Percentiles rank a stretch among this genome's conserved stretches.
Conservation (phyloP, 2,797 vertebrate species). For the Sandelia bainsii region DNA sequence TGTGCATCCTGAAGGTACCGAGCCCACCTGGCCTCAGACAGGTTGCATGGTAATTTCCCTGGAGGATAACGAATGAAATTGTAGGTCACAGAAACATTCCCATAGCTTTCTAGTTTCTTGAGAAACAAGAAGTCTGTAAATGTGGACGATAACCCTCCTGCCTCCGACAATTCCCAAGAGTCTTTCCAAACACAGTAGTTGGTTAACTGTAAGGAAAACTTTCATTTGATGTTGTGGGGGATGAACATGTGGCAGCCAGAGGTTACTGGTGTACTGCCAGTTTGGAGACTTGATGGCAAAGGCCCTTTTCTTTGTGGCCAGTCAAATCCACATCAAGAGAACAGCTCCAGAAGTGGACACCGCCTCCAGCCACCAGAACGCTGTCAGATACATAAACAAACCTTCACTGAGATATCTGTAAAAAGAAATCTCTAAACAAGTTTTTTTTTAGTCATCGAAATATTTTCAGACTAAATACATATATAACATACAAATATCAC, state of each 20-base stretch:
- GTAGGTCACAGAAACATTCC: slow-evolving; percentile 4
- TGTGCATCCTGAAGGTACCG: slow-evolving; percentile 38
- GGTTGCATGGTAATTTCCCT: slow-evolving; percentile 38
- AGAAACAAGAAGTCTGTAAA: slow-evolving; percentile 26
- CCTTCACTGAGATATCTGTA: slow-evolving; percentile 47
- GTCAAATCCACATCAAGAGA: slow-evolving; percentile 68
- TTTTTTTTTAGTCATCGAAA: slow-evolving; percentile 23
- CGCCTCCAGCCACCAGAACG: slow-evolving; percentile 36
- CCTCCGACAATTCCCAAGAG: slow-evolving; percentile 36
- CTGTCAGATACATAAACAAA: slow-evolving; percentile 68
- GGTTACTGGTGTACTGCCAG: slow-evolving; percentile 70
- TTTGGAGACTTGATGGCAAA: slow-evolving; percentile 34
- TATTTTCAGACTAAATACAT: slow-evolving; percentile 50
- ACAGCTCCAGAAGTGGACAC: slow-evolving; percentile 47
- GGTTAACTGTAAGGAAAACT: slow-evolving; percentile 48
- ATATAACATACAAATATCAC: slow-evolving; percentile 58
- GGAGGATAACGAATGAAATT: slow-evolving; percentile 7
- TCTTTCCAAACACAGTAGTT: not conserved
- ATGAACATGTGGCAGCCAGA: slow-evolving; percentile 73
- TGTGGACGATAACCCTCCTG: slow-evolving; percentile 27
- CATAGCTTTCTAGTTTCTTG: not conserved
- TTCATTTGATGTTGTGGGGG: slow-evolving; percentile 55
- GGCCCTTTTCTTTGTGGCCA: slow-evolving; percentile 55
- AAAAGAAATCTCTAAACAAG: slow-evolving; percentile 36
- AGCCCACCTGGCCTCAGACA: slow-evolving; percentile 67